Conservation (phyloP, 2,888 invertebrate species). For the Leptinotarsa peninsularis region DNA sequence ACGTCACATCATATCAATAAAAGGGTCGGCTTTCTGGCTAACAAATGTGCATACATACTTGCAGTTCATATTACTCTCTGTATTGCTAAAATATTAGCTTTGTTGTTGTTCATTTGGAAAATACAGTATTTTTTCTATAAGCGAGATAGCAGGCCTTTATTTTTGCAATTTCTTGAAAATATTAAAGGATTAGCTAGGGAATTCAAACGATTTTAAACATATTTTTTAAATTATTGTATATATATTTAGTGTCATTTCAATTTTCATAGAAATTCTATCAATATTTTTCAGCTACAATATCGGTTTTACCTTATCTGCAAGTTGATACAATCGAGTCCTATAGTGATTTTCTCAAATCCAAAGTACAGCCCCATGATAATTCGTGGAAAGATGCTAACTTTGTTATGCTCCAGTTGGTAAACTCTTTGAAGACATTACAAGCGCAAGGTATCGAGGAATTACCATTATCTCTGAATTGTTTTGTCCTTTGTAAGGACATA, state of each 20-base stretch:
- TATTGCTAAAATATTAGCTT: too few relatives aligned
- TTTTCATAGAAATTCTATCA: background rate
- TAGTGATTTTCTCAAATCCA: constrained; percentile 73
- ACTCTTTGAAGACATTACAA: constrained; percentile 84
- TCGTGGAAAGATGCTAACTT: constrained; percentile 78
- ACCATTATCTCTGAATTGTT: constrained; percentile 76
- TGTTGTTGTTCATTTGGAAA: too few relatives aligned
- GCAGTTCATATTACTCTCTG: too few relatives aligned
- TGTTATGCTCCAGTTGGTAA: constrained; percentile 83
- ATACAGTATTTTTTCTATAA: too few relatives aligned
- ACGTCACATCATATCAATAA: too few relatives aligned
- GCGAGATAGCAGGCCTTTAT: too few relatives aligned
- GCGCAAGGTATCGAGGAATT: constrained; percentile 86
- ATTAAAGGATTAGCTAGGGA: too few relatives aligned
- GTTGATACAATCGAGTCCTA: constrained; percentile 81
- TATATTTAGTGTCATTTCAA: background rate
- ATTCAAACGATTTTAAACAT: too few relatives aligned
- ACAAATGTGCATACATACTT: too few relatives aligned
- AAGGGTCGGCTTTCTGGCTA: too few relatives aligned
- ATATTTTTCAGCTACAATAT: constrained; percentile 76
- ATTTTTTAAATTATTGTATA: too few relatives aligned
- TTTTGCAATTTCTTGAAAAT: too few relatives aligned
- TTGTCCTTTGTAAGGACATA: constrained; percentile 77
- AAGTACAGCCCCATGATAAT: constrained; percentile 64
- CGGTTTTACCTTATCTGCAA: constrained; percentile 80